phyloP scores from a whole-genome alignment of 2,888 invertebrate genomes.

The Neoitamus cyanurus region DNA sequence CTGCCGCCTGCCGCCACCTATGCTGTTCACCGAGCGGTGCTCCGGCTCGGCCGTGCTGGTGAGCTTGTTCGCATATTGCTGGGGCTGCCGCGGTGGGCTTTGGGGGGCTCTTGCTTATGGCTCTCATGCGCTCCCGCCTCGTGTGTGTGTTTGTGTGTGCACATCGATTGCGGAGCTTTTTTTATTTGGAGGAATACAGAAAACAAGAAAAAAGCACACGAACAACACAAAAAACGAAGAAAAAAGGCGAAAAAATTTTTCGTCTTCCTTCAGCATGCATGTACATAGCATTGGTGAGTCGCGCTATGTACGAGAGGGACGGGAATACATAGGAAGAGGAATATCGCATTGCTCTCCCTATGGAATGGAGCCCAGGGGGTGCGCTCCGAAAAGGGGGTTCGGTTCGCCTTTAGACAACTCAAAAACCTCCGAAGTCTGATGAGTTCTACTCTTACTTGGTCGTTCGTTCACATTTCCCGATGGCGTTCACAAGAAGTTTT shows the following conservation, averaged over 20 bases:
- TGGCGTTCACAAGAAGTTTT: slow-evolving; percentile 47
- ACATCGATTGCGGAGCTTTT: slow-evolving; percentile 48
- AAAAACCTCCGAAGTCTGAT: slow-evolving; percentile 48
- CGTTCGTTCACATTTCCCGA: slow-evolving; percentile 55
- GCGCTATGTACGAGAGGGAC: slow-evolving; percentile 19
- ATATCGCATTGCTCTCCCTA: slow-evolving; percentile 49
- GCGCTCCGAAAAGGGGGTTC: slow-evolving; percentile 39
- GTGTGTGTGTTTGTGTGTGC: slow-evolving; percentile 12
- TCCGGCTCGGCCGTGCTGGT: not conserved
- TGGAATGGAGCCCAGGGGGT: slow-evolving; percentile 11
- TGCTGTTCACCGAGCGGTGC: not conserved
- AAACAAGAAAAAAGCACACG: slow-evolving; percentile 16
- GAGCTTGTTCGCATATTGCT: not conserved
- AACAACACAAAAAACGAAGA: slow-evolving; percentile 35
- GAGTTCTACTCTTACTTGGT: slow-evolving; percentile 54
- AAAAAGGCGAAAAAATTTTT: slow-evolving; percentile 43
- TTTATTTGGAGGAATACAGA: slow-evolving; percentile 27
- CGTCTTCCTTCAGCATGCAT: slow-evolving; percentile 44
- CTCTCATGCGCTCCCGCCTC: not conserved
- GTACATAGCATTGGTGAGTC: slow-evolving; percentile 9
- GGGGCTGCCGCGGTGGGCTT: not conserved
- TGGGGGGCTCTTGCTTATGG: not conserved
- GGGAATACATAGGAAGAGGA: slow-evolving; percentile 48
- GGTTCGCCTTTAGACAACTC: slow-evolving; percentile 44
- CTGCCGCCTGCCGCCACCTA: not conserved